Percentiles rank a stretch among this genome's conserved stretches.
Evolutionary conservation across 2,113 vertebrate genomes (phyloP).

Genomic region (Hymenochirus boettgeri): DNA sequence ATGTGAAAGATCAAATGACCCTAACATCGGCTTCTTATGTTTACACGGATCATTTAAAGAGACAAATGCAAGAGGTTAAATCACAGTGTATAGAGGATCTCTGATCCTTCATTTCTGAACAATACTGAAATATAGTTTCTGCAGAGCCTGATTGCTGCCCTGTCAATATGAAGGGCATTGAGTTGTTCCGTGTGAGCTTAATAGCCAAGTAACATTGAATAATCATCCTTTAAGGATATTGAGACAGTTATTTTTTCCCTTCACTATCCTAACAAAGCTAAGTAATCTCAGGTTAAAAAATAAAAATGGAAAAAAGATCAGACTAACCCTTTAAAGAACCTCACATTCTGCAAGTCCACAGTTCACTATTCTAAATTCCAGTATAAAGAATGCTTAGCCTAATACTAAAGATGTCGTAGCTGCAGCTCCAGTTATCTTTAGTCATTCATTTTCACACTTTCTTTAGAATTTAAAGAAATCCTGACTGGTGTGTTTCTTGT

Average conservation of each 20-base stretch:
- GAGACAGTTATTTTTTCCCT: slow-evolving; percentile 1
- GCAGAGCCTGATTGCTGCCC: slow-evolving; percentile 12
- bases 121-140: slow-evolving; percentile 22
- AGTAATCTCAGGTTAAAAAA: too few relatives aligned
- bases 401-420: too few relatives aligned
- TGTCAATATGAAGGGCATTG: slow-evolving; percentile 3
- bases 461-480: too few relatives aligned
- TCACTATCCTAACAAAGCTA: too few relatives aligned
- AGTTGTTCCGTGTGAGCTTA: slow-evolving; percentile 12
- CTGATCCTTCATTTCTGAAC: slow-evolving; percentile 17
- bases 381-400: too few relatives aligned
- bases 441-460: too few relatives aligned
- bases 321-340: too few relatives aligned
- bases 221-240: neutral
- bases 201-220: slow-evolving; percentile 1
- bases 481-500: too few relatives aligned
- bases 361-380: too few relatives aligned
- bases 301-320: too few relatives aligned
- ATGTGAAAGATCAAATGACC: slow-evolving; percentile 10
- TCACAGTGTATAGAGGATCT: slow-evolving; percentile 14
- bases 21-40: slow-evolving; percentile 9
- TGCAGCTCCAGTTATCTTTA: too few relatives aligned
- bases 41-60: slow-evolving; percentile 4
- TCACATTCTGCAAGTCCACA: too few relatives aligned
- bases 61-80: slow-evolving; percentile 11